These are phyloP conservation scores for Microplitis demolitor DNA, from an alignment of 1,140 invertebrate genomes.

Conservation along the genomic window DNA sequence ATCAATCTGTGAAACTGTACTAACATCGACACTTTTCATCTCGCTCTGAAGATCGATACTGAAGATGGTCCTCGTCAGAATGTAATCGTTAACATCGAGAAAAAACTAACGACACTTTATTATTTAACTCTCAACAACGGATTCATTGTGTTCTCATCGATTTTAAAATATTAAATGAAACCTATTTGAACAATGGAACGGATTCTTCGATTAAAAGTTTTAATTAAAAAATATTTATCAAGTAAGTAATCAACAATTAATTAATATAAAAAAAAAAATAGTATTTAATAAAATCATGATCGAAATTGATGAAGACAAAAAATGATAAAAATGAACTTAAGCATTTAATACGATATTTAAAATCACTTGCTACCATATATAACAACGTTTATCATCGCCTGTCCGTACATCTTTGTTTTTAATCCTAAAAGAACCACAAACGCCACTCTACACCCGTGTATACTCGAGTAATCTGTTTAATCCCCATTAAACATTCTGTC, in stretches of 20 bases:
- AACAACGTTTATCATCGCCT: not conserved
- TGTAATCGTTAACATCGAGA: not conserved
- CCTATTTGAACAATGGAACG: not conserved
- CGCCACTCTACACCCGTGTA: not conserved
- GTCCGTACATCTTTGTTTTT: not conserved
- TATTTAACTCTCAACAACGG: not conserved
- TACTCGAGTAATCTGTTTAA: conserved; percentile 7
- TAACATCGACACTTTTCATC: too few relatives aligned
- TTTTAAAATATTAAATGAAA: not conserved
- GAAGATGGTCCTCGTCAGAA: not conserved
- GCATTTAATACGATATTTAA: not conserved
- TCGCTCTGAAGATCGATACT: too few relatives aligned
- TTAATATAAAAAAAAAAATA: too few relatives aligned
- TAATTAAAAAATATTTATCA: too few relatives aligned
- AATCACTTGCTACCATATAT: not conserved
- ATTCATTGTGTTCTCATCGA: not conserved
- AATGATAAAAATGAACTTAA: not conserved
- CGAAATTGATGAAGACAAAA: not conserved
- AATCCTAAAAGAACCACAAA: conserved; percentile 1
- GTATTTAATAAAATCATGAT: not conserved
- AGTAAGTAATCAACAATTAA: too few relatives aligned
- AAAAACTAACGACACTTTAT: not conserved
- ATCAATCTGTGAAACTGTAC: too few relatives aligned
- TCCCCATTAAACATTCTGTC: conserved; percentile 15
- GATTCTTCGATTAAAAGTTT: too few relatives aligned